A percentile compares a stretch with the other conserved stretches of the same genome.
phyloP scores from a whole-genome alignment of 2,113 vertebrate species.

The Prietella phreatophila region DNA sequence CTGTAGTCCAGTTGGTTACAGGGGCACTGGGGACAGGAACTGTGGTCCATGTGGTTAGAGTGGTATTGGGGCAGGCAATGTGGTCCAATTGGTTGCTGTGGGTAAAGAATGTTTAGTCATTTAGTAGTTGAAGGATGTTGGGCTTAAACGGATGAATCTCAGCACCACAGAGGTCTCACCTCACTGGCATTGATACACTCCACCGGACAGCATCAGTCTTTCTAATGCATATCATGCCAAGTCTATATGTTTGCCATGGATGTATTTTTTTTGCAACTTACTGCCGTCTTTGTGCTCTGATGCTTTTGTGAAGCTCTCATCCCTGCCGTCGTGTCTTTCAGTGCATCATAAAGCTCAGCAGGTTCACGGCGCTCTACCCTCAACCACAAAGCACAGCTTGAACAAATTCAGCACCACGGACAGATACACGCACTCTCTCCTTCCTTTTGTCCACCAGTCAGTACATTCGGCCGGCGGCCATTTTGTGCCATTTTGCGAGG shows the following conservation, averaged over 20 bases:
- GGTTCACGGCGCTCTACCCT: neutral
- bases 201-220: neutral
- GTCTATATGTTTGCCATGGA: neutral
- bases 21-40: no score
- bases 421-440: conserved; percentile 4
- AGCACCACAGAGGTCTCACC: neutral
- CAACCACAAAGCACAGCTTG: conserved; percentile 32
- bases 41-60: neutral
- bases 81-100: neutral
- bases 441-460: conserved; percentile 32
- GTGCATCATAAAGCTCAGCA: conserved; percentile 13
- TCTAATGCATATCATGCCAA: neutral
- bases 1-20: neutral
- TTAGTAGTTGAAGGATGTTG: neutral
- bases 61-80: neutral
- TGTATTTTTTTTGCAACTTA: neutral
- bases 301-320: conserved; percentile 19
- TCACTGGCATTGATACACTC: neutral
- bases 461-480: conserved; percentile 49
- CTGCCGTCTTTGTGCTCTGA: neutral
- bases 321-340: conserved; percentile 16
- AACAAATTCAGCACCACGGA: conserved; percentile 26
- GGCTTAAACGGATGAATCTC: conserved; percentile 14
- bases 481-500: conserved; percentile 65
- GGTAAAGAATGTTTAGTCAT: neutral